These are phyloP conservation scores for Halichoerus grypus DNA, from an alignment of 2,113 vertebrate species.

Conservation along the genomic window DNA sequence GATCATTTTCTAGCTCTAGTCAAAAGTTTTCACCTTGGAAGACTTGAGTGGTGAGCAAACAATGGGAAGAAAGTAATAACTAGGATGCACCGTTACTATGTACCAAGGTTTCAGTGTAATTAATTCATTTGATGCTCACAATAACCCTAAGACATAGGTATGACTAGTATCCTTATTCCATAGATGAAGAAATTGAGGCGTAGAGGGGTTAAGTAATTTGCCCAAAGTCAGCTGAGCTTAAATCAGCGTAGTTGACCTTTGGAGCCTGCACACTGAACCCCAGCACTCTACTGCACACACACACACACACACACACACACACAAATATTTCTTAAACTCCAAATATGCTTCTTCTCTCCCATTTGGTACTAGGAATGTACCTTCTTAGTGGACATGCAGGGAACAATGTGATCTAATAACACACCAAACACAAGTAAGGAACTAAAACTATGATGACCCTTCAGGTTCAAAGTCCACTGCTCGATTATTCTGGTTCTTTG, in stretches of 20 bases:
- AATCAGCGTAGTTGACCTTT: too few species aligned
- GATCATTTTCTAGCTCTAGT: constrained; percentile 24
- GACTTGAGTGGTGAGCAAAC: background rate
- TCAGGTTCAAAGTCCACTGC: background rate
- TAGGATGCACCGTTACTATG: too few species aligned
- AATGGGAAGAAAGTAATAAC: background rate
- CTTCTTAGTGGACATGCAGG: background rate
- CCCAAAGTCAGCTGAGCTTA: background rate
- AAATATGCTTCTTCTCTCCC: background rate
- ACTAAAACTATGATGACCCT: background rate
- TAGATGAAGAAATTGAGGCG: background rate
- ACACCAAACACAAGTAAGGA: background rate
- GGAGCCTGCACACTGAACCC: background rate
- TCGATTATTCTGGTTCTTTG: too few species aligned
- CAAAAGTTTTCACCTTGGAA: background rate
- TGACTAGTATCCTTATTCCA: background rate
- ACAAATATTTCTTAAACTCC: background rate
- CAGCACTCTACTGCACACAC: background rate
- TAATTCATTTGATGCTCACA: background rate
- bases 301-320: background rate
- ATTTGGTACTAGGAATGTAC: background rate
- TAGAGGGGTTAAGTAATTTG: background rate
- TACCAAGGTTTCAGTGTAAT: background rate
- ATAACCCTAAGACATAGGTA: background rate
- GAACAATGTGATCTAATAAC: background rate